Conservation (phyloP, 1,140 invertebrate genomes). For the Kradibia gibbosae region DNA sequence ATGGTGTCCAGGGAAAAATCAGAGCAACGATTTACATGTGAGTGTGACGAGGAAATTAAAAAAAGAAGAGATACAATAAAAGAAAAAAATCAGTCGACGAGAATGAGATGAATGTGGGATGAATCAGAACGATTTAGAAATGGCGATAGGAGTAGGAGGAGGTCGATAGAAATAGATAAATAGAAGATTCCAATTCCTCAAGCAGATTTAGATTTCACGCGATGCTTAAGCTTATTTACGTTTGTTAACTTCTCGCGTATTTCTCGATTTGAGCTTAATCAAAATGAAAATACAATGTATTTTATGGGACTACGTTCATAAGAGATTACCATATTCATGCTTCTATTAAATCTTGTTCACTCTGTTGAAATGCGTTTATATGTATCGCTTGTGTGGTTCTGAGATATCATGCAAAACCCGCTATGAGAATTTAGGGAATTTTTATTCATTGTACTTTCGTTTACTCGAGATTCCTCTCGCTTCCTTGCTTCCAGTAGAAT, state of each 20-base stretch:
- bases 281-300: conserved; percentile 42
- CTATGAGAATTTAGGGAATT: conserved; percentile 31
- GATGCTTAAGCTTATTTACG: not conserved
- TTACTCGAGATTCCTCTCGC: not conserved
- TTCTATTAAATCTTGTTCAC: not conserved
- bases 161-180: not conserved
- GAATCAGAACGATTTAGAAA: not conserved
- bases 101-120: no score
- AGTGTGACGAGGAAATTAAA: not conserved
- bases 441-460: conserved; percentile 34
- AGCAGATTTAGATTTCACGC: conserved; percentile 4
- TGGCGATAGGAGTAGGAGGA: not conserved
- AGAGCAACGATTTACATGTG: not conserved
- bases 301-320: conserved; percentile 28
- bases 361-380: not conserved
- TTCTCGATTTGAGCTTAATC: conserved; percentile 35
- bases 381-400: not conserved
- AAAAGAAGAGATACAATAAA: not conserved
- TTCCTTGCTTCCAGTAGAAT: not conserved
- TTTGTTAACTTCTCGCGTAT: conserved; percentile 1
- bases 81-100: not conserved
- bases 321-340: conserved; percentile 45
- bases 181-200: not conserved
- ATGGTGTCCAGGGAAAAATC: not conserved
- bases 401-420: conserved; percentile 23